phyloP scores from a whole-genome alignment of 2,888 invertebrate genomes.

The Parnassius smintheus region DNA sequence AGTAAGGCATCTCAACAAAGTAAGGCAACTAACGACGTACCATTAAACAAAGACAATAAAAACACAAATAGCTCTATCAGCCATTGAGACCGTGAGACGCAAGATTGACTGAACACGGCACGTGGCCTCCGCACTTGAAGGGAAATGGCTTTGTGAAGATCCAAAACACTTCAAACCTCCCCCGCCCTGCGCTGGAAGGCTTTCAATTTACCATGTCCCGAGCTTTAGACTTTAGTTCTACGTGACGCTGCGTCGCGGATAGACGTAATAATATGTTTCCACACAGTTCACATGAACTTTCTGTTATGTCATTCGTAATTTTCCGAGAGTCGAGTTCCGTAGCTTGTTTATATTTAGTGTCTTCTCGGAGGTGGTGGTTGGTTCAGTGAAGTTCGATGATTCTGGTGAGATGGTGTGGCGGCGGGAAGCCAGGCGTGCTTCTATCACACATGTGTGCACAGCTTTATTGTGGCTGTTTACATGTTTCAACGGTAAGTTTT shows the following conservation, averaged over 20 bases:
- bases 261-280: constrained; percentile 41
- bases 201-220: constrained; percentile 33
- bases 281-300: constrained; percentile 46
- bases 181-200: constrained; percentile 45
- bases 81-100: constrained; percentile 58
- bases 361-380: constrained; percentile 51
- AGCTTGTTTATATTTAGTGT: constrained; percentile 49
- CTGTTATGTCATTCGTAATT: constrained; percentile 64
- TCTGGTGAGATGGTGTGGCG: constrained; percentile 69
- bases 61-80: constrained; percentile 56
- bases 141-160: constrained; percentile 65
- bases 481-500: constrained; percentile 71
- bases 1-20: constrained; percentile 6
- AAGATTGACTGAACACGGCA: constrained; percentile 70
- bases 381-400: constrained; percentile 63
- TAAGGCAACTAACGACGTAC: constrained; percentile 56
- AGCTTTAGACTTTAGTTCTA: constrained; percentile 49
- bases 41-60: constrained; percentile 66
- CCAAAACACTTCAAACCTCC: constrained; percentile 70
- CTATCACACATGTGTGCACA: constrained; percentile 60
- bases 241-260: constrained; percentile 50
- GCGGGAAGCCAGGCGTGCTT: constrained; percentile 57
- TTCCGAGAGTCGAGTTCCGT: constrained; percentile 54
- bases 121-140: constrained; percentile 61
- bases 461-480: constrained; percentile 65